Conservation (phyloP, 2,113 vertebrate genomes). For the Dolichallabes microphthalmus region DNA sequence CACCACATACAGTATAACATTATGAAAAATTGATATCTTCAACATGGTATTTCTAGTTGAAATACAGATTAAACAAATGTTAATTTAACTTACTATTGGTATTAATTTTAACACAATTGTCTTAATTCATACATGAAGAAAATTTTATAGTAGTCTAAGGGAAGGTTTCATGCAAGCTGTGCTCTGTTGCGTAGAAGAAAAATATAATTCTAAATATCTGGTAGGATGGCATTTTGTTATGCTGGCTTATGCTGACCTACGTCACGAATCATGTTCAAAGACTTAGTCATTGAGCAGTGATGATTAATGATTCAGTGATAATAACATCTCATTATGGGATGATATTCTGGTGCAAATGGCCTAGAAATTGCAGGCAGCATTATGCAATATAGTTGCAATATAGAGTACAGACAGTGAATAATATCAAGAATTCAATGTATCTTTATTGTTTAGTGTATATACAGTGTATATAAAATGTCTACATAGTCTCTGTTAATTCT, state of each 20-base stretch:
- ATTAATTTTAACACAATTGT: no score
- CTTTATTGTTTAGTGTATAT: not conserved
- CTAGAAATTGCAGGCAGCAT: not conserved
- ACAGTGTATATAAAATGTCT: not conserved
- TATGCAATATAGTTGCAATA: not conserved
- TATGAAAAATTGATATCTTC: not conserved
- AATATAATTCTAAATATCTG: not conserved
- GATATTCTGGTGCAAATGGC: not conserved
- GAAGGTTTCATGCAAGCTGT: not conserved
- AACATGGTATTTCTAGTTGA: not conserved
- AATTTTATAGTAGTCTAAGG: not conserved
- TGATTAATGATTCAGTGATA: conserved; percentile 23
- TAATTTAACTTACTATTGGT: no score
- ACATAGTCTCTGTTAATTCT: not conserved
- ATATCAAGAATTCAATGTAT: not conserved
- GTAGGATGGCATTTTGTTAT: not conserved
- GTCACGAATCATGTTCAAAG: conserved; percentile 7
- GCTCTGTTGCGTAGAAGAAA: not conserved
- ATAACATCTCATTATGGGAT: not conserved
- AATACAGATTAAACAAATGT: not conserved
- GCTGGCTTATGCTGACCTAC: conserved; percentile 19
- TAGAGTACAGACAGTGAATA: not conserved
- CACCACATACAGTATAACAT: not conserved
- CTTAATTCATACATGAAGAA: not conserved
- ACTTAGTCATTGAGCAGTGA: conserved; percentile 12